Evolutionary conservation across 2,888 invertebrate genomes (phyloP).

Genomic region (Euplexia lucipara): DNA sequence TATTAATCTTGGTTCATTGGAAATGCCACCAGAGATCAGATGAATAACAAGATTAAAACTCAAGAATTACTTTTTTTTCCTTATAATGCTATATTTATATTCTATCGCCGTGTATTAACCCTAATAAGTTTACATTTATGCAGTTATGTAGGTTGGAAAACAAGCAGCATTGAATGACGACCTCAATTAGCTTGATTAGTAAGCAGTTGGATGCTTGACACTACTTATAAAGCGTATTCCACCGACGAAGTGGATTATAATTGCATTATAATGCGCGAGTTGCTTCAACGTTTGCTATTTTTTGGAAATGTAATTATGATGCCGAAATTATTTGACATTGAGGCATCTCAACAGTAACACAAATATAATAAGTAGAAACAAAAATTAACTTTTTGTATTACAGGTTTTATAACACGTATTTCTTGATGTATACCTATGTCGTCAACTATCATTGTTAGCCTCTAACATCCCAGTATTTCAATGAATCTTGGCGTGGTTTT

Average conservation of each 20-base stretch:
- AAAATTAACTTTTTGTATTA: too few relatives aligned
- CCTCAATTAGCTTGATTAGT: slow-evolving; percentile 59
- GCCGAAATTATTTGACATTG: not conserved
- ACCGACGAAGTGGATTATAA: slow-evolving; percentile 36
- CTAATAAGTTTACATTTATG: slow-evolving; percentile 36
- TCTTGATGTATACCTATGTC: too few relatives aligned
- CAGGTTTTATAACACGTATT: too few relatives aligned
- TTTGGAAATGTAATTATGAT: slow-evolving; percentile 6
- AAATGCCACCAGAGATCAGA: not conserved
- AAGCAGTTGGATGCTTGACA: slow-evolving; percentile 39
- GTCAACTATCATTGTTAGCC: too few relatives aligned
- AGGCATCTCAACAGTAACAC: not conserved
- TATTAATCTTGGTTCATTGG: too few relatives aligned
- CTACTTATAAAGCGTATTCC: slow-evolving; percentile 35
- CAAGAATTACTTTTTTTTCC: not conserved
- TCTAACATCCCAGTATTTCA: too few relatives aligned
- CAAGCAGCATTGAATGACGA: slow-evolving; percentile 41
- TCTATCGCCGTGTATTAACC: not conserved
- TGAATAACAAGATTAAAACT: not conserved
- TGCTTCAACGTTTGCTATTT: slow-evolving; percentile 21
- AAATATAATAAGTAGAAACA: not conserved
- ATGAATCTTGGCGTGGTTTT: too few relatives aligned
- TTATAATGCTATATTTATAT: not conserved
- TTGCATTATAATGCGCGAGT: slow-evolving; percentile 20
- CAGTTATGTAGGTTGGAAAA: slow-evolving; percentile 41